These are phyloP conservation scores for Urocitellus parryii DNA, from an alignment of 2,113 vertebrate genomes.

Conservation along the genomic window DNA sequence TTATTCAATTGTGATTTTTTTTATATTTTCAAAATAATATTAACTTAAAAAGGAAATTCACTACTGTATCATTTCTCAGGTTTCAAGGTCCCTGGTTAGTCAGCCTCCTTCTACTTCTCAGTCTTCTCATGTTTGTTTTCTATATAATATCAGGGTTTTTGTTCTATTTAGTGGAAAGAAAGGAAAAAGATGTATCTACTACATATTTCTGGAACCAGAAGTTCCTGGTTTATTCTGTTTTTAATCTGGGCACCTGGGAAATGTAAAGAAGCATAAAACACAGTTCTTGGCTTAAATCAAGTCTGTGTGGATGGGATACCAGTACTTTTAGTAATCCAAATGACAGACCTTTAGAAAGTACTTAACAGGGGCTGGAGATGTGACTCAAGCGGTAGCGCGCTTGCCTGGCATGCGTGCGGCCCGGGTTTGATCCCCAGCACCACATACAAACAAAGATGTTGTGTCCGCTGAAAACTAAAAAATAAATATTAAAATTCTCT, in stretches of 20 bases:
- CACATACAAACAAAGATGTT: no score
- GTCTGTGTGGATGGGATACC: background rate
- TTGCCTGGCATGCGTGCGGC: no score
- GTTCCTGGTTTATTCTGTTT: constrained; percentile 8
- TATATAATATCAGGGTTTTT: background rate
- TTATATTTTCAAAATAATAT: background rate
- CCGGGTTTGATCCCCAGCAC: no score
- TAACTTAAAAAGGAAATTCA: background rate
- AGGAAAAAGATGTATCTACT: background rate
- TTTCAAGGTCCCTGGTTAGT: background rate
- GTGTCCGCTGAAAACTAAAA: no score
- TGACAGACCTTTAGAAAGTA: background rate
- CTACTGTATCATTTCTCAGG: background rate
- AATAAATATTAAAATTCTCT: no score
- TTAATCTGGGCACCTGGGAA: background rate
- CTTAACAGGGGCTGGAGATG: background rate
- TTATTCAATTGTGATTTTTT: background rate
- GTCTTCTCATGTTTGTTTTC: background rate
- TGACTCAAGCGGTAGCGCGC: no score
- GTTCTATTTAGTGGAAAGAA: background rate
- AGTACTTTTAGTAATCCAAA: constrained; percentile 1
- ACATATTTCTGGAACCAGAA: background rate
- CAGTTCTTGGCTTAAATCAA: background rate
- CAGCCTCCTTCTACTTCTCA: background rate
- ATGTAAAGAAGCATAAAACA: constrained; percentile 24